Evolutionary conservation across 2,797 vertebrate species (phyloP).

Genomic region (Notamacropus eugenii): DNA sequence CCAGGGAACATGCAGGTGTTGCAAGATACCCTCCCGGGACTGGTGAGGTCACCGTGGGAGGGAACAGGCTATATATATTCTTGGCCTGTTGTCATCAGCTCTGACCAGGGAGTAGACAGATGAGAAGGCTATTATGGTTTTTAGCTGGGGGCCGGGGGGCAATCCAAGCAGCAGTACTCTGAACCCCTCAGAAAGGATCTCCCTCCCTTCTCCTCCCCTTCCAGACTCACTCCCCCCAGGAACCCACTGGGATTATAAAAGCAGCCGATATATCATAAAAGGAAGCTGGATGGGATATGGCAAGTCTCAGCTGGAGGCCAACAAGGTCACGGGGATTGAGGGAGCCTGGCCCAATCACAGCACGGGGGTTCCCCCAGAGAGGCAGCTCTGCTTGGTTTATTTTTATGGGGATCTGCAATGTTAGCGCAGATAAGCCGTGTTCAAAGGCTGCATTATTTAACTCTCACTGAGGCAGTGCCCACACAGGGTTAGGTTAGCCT

Average conservation of each 20-base stretch:
- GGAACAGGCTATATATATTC: background rate
- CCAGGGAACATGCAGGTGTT: background rate
- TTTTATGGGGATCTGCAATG: slow-evolving; percentile 38
- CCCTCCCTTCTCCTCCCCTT: slow-evolving; percentile 18
- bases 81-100: background rate
- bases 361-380: slow-evolving; percentile 14
- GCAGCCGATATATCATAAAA: slow-evolving; percentile 23
- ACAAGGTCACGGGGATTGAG: background rate
- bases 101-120: background rate
- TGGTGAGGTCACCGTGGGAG: background rate
- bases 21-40: background rate
- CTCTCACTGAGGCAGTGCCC: slow-evolving; percentile 49
- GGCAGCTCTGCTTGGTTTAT: slow-evolving; percentile 10
- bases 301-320: background rate
- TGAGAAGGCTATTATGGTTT: background rate
- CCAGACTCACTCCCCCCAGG: background rate
- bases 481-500: slow-evolving; percentile 25
- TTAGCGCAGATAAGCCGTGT: slow-evolving; percentile 43
- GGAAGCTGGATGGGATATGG: background rate
- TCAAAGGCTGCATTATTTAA: slow-evolving; percentile 3
- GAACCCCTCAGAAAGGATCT: slow-evolving; percentile 12
- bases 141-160: background rate
- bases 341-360: background rate
- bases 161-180: background rate
- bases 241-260: background rate